Conservation (phyloP, 2,797 vertebrate genomes). For the Aulostomus chinensis region DNA sequence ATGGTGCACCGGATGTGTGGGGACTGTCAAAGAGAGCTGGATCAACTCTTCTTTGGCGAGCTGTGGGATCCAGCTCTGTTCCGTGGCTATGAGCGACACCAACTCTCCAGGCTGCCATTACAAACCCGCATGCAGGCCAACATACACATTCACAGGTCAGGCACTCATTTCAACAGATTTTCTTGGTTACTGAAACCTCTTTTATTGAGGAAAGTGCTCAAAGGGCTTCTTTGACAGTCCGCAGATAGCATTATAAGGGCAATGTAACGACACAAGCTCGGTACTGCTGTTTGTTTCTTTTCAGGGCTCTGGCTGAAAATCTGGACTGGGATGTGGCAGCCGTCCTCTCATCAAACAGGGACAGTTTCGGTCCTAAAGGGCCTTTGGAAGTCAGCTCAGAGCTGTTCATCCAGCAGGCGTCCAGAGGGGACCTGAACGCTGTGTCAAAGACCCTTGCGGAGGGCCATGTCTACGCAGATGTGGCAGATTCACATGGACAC, state of each 20-base stretch:
- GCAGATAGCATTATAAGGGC: too few relatives aligned
- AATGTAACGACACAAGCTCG: background rate
- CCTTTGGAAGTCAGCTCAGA: slow-evolving; percentile 78
- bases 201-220: too few relatives aligned
- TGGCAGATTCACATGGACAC: slow-evolving; percentile 81
- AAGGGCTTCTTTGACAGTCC: too few relatives aligned
- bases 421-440: slow-evolving; percentile 66
- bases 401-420: slow-evolving; percentile 76
- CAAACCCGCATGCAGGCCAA: slow-evolving; percentile 76
- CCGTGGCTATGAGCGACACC: slow-evolving; percentile 34
- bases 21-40: slow-evolving; percentile 73
- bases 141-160: slow-evolving; percentile 84
- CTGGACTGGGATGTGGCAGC: slow-evolving; percentile 74
- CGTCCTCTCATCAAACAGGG: slow-evolving; percentile 74
- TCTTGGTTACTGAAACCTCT: too few relatives aligned
- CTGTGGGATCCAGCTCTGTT: slow-evolving; percentile 49
- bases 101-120: slow-evolving; percentile 54
- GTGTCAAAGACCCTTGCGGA: slow-evolving; percentile 69
- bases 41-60: slow-evolving; percentile 71
- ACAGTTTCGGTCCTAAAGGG: slow-evolving; percentile 76
- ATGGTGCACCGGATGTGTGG: too few relatives aligned
- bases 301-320: slow-evolving; percentile 53
- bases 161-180: background rate
- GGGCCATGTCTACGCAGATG: slow-evolving; percentile 75
- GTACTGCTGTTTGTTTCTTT: background rate